Percentiles rank a stretch among this genome's conserved stretches.
Conservation (phyloP, 1,140 invertebrate genomes). For the Temnothorax longispinosus region DNA sequence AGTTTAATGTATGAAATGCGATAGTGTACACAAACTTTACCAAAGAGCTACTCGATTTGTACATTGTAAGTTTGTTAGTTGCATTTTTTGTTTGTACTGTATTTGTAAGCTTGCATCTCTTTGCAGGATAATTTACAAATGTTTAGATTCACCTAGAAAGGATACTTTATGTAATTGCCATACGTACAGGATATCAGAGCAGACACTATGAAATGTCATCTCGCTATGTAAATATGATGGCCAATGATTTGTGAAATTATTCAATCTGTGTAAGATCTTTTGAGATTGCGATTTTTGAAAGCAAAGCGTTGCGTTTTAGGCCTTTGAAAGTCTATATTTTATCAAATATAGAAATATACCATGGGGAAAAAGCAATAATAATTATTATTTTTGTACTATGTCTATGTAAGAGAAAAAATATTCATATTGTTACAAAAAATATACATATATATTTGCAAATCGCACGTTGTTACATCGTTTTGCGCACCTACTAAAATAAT, state of each 20-base stretch:
- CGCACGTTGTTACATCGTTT: conserved; percentile 19
- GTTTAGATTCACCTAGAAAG: not conserved
- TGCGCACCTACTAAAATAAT: not conserved
- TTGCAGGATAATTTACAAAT: conserved; percentile 11
- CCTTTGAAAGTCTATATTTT: conserved; percentile 69
- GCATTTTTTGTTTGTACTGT: conserved; percentile 24
- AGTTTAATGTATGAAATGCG: conserved; percentile 31
- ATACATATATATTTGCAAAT: conserved; percentile 64
- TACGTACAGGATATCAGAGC: conserved; percentile 6
- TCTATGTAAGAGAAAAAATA: conserved; percentile 60
- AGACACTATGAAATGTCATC: not conserved
- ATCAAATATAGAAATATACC: conserved; percentile 20
- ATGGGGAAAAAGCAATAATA: conserved; percentile 70
- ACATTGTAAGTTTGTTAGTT: conserved; percentile 19
- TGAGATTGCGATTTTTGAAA: conserved; percentile 57
- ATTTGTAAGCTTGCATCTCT: conserved; percentile 27
- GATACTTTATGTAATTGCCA: conserved; percentile 44
- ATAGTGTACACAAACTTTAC: conserved; percentile 53
- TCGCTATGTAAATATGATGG: conserved; percentile 39
- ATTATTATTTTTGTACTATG: conserved; percentile 75
- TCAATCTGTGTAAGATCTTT: conserved; percentile 50
- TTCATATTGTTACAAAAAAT: conserved; percentile 70
- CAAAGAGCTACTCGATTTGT: conserved; percentile 63
- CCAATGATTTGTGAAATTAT: conserved; percentile 64
- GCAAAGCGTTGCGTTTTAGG: conserved; percentile 57